Evolutionary conservation across 1,140 invertebrate genomes (phyloP), one percentile per base, ranked within the genome.

Genomic region (Drosophila repleta): DNA sequence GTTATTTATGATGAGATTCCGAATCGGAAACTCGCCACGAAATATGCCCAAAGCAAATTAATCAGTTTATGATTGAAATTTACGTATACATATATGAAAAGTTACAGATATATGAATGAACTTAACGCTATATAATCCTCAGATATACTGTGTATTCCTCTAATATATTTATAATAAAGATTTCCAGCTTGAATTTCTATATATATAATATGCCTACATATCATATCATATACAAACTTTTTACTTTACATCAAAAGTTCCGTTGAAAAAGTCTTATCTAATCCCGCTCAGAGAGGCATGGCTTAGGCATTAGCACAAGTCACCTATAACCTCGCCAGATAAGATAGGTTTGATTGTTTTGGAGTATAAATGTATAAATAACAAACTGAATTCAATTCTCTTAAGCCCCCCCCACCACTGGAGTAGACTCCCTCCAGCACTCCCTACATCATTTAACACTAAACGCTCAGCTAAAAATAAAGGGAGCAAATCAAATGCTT

Each of bases 401-500:
- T 2, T 26, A 15, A 13, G 3, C 11, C 53, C 37, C 52, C 20
- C 37, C 52, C 20, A 55, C 4, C 35, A 17, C 18, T 20, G 15
- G 13, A 17, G 39, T 43, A 5, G n/a, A 17, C 8, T 7, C 7
- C 45, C 24, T n/a, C 17, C 3, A 69, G 52, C 51, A 39, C 37
- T 60, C 71, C 75, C 53, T 39, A 52, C 5, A 69, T 55, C 37
- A 35, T 63, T 63, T 48, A 66, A 66, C 43, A 57, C 53, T 58
- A 66, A 71, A 62, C 26, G 55, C 70, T 20, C 41, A 39, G 65
- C 83, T 87, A 87, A 79, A 87, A 87, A 87, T 87, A 82, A 83
- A 76, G 53, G 76, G 74, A 83, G 75, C 79, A 87, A 88, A 87
- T 88, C 83, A 87, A 87, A 87, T 88, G 83, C 51, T 67, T 72